Evolutionary conservation across 1,140 invertebrate genomes (phyloP), one percentile per base, ranked within the genome.

Genomic region (Dolichoris vasculosae): DNA sequence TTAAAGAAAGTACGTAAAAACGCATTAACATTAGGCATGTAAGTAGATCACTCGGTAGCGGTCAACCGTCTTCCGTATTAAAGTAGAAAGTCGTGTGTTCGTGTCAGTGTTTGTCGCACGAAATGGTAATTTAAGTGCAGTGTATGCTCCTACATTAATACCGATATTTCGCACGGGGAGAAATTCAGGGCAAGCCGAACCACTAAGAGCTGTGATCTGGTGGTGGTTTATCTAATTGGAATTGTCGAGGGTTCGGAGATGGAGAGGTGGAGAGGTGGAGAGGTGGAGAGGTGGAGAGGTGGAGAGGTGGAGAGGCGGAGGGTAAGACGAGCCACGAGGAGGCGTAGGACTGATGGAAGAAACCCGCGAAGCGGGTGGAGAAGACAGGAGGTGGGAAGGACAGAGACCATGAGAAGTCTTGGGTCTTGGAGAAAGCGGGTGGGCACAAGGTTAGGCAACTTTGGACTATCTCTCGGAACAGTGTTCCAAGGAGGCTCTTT

Each of bases 181-280:
- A 88, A 89, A 90, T 89, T 87, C 88, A 86, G 83, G 86, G 84
- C 87, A 89, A 73, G 90, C 87, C 89, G 86, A 88, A 92, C 89
- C 90, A 90, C 90, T 92, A 91, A 92, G 91, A 92, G 88, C 89
- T 89, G 88, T 91, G 90, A 93, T 92, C 91, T 89, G 87, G 71
- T 88, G 88, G 92, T 86, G 91, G 91, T 93, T 93, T 93, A 92
- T 92, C 89, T 93, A 93, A 93, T 93, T 93, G 91, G 90, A 92
- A 92, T 93, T 92, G 90, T 93, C 91, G 90, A 90, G 89, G 85
- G 89, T 87, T 55, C 11, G 0, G 89, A 63, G 86, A 87, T 86
- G 86, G 77, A 87, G 77, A 55, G 26, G 87, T 86, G 86, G 77
- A 87, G 77, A 55, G 26, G 87, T 86, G 86, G 77, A 87, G 77